A percentile compares a stretch with the other conserved stretches of the same genome.
These are phyloP conservation scores for Chrysolina americana DNA, from an alignment of 2,888 invertebrate species.

Conservation along the genomic window DNA sequence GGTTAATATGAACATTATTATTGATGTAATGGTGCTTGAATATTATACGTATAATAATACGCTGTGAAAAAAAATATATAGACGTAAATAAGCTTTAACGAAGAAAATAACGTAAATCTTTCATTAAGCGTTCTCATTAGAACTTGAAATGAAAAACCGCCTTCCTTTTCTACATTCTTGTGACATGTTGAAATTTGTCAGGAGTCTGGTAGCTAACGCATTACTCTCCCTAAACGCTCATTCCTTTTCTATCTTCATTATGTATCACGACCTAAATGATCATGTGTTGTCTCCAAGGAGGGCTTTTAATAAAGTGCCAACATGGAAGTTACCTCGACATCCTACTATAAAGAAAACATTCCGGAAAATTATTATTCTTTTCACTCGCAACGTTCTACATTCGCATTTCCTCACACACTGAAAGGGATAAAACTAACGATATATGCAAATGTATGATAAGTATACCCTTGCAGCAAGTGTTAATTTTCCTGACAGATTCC, in stretches of 20 bases:
- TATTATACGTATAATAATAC: no score
- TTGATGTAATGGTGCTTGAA: no score
- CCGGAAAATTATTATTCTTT: slow-evolving; percentile 7
- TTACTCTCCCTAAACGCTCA: background rate
- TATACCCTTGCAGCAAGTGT: no score
- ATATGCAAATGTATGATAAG: background rate
- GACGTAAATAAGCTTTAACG: no score
- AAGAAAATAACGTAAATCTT: no score
- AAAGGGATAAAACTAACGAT: background rate
- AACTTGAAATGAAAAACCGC: background rate
- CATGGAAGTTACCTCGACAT: slow-evolving; percentile 8
- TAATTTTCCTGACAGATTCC: no score
- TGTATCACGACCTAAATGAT: slow-evolving; percentile 3
- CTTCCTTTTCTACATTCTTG: background rate
- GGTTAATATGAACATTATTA: no score
- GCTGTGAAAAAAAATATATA: no score
- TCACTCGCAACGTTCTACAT: background rate
- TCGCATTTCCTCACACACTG: background rate
- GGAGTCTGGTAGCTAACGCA: background rate
- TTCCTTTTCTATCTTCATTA: background rate
- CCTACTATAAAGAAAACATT: background rate
- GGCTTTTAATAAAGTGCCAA: background rate
- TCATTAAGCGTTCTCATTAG: background rate
- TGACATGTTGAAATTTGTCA: background rate
- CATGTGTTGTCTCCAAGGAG: slow-evolving; percentile 4